These are phyloP conservation scores for Acropora yongei DNA, from an alignment of 64 coral and sea anemone genomes.

Conservation along the genomic window DNA sequence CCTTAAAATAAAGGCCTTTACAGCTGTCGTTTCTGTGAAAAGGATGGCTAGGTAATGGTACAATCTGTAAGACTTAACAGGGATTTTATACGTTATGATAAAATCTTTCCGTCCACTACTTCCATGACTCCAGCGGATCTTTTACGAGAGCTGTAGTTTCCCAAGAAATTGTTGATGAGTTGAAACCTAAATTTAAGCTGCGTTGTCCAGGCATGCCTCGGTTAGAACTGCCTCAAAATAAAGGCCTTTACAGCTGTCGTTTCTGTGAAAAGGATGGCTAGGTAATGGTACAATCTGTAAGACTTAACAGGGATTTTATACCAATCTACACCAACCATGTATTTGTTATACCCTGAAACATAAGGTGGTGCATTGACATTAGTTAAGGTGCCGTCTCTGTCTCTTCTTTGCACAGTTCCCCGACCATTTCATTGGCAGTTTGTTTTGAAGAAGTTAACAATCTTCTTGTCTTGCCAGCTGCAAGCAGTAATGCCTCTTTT, in stretches of 20 bases:
- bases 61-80: constrained; percentile 44
- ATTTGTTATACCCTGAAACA: constrained; percentile 61
- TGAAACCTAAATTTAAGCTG: constrained; percentile 56
- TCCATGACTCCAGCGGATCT: constrained; percentile 48
- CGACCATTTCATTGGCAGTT: constrained; percentile 56
- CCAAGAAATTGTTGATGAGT: constrained; percentile 39
- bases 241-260: constrained; percentile 62
- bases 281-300: constrained; percentile 43
- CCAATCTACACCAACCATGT: constrained; percentile 49
- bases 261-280: constrained; percentile 58
- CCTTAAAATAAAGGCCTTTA: constrained; percentile 66
- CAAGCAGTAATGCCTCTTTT: constrained; percentile 42
- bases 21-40: constrained; percentile 62
- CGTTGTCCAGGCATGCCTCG: constrained; percentile 37
- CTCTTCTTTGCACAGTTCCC: constrained; percentile 31
- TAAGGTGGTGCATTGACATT: constrained; percentile 57
- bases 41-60: constrained; percentile 55
- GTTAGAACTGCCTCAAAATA: constrained; percentile 60
- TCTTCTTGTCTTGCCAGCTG: constrained; percentile 58
- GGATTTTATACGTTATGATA: constrained; percentile 30
- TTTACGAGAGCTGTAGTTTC: constrained; percentile 55
- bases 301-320: constrained; percentile 66
- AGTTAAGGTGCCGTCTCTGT: constrained; percentile 35
- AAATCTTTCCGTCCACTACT: constrained; percentile 2
- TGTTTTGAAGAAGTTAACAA: constrained; percentile 34